Evolutionary conservation across 2,888 invertebrate species (phyloP), one percentile per base, ranked within the genome.

Genomic region (Cephonodes hylas): DNA sequence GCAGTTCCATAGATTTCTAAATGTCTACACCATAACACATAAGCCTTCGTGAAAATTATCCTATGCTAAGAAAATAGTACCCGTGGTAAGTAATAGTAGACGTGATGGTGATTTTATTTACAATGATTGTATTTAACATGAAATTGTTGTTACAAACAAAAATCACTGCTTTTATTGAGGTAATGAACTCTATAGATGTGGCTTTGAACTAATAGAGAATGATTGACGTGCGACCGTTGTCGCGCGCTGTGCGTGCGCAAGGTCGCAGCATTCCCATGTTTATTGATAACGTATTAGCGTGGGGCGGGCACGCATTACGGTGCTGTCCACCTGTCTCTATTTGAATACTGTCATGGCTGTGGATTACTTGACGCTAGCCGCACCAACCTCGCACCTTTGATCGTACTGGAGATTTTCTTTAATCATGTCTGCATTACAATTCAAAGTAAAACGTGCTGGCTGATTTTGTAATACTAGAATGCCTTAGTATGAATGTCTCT

Each of bases 171-270:
- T 79, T 80, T 75, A 84, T 85, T 83, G 81, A 85, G 80, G 76
- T 86, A 86, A 85, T 86, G 85, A 88, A 88, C 85, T 86, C 84
- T 86, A 88, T 86, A 82, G 84, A 88, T 84, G 83, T 88, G 89
- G 81, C 89, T 89, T 89, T 90, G 89, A 88, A 87, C 86, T 82
- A 85, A 89, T 91, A 84, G 83, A 87, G 80, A 76, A 76, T 82
- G 87, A 90, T 90, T 86, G 90, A 84, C 85, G 87, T 88, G 85
- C 76, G 89, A 88, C 78, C 75, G 77, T 81, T 78, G 82, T 80
- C 79, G 78, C 72, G 74, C 72, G 66, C 72, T 69, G 73, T 76
- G 76, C 71, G 62, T 63, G 72, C 68, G 70, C 86, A 87, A 89
- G 89, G 89, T 82, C 82, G 72, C 58, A 59, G 68, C 72, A 74